Evolutionary conservation across 2,888 invertebrate genomes (phyloP), one percentile per base, ranked within the genome.

Genomic region (Eupithecia centaureata): DNA sequence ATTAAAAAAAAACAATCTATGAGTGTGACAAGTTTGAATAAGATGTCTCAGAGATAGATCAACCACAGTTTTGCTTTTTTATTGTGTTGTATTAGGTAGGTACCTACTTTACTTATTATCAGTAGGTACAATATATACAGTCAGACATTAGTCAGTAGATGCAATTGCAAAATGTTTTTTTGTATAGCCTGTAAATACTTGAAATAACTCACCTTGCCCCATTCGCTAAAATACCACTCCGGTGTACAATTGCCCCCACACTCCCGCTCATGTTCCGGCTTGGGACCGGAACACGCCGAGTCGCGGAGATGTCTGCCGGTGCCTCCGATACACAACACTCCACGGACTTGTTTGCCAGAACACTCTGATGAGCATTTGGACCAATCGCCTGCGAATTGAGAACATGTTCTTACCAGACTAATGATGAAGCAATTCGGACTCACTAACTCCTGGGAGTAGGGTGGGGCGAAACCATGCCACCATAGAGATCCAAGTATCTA

Each of bases 211-310:
- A 95, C 96, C 94, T 95, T 93, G 33, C 94, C 92, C 97, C 97
- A 97, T 73, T 96, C 95, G 52, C 96, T 95, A 70, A 93, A 94
- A 83, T 95, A 96, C 97, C 97, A 97, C 72, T 94, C 92, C 0
- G 96, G 93, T 0, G 88, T 86, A 80, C 97, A 97, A 5, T 88
- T 81, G 75, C 81, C 71, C 73, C 89, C 82, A 91, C 98, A 98
- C 32, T 93, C 88, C 79, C 95, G 94, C 77, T 95, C 94, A 0
- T 90, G 89, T n/a, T 92, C 89, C 0, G 98, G 98, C 80, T 94
- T 95, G 1, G 94, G 82, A 0, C 87, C 85, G 25, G 94, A 91
- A 85, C 95, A 96, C 8, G 95, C 95, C 79, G 94, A 94, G 79
- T 94, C 81, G 86, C 94, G 77, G 86, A 94, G 76, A 89, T 94